Percentiles rank a stretch among this genome's conserved stretches.
These are phyloP conservation scores for Limnodromus scolopaceus DNA, from an alignment of 2,797 vertebrate genomes.

Conservation along the genomic window DNA sequence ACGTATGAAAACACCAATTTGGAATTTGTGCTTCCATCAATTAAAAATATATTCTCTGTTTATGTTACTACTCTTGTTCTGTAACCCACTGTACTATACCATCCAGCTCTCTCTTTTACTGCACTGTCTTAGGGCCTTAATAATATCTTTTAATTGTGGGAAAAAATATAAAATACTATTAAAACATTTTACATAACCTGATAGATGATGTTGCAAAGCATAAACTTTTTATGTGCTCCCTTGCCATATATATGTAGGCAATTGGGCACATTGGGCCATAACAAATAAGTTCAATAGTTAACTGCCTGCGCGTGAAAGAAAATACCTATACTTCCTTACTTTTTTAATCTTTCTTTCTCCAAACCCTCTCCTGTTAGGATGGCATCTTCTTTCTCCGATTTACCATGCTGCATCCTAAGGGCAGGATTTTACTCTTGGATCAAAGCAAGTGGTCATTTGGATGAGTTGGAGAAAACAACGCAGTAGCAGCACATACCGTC, in stretches of 20 bases:
- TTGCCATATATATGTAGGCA: not conserved
- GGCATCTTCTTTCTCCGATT: not conserved
- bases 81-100: not conserved
- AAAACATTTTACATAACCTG: not conserved
- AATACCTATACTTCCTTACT: not conserved
- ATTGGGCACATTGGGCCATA: not conserved
- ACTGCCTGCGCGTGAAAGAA: not conserved
- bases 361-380: not conserved
- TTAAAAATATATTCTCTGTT: not conserved
- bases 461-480: not conserved
- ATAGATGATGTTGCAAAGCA: not conserved
- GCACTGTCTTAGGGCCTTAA: not conserved
- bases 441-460: not conserved
- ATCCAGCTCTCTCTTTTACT: not conserved
- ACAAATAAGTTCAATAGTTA: not conserved
- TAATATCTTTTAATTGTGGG: not conserved
- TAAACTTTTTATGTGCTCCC: not conserved
- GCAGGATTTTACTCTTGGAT: not conserved
- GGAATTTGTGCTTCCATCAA: not conserved
- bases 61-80: not conserved
- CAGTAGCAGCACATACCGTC: not conserved
- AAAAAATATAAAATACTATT: not conserved
- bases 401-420: not conserved
- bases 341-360: not conserved
- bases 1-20: not conserved